Evolutionary conservation across 2,797 vertebrate genomes (phyloP).

Genomic region (Potorous gilbertii): DNA sequence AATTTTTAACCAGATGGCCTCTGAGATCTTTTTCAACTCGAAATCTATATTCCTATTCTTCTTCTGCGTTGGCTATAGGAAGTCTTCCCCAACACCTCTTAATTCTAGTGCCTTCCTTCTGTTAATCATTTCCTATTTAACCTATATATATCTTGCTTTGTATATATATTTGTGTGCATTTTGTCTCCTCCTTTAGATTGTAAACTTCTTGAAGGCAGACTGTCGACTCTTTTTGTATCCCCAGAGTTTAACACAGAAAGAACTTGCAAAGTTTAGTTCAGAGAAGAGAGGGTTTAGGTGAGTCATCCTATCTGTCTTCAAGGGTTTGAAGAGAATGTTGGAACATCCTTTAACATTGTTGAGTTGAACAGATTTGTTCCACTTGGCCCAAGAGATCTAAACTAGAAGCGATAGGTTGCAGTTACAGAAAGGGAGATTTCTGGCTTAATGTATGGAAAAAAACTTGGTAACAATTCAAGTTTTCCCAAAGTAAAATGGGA

Average conservation of each 20-base stretch:
- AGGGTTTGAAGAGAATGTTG: not conserved
- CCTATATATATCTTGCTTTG: not conserved
- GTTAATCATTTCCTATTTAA: not conserved
- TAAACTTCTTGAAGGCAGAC: not conserved
- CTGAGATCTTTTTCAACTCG: not conserved
- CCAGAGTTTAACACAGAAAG: not conserved
- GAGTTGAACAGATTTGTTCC: not conserved
- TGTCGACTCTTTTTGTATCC: not conserved
- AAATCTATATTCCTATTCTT: not conserved
- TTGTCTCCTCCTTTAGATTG: not conserved
- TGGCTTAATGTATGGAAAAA: not conserved
- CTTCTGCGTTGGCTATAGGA: not conserved
- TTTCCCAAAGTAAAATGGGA: not conserved
- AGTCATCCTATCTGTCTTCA: not conserved
- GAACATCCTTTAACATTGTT: not conserved
- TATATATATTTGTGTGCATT: not conserved
- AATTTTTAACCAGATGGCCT: not conserved
- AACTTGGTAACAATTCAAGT: not conserved
- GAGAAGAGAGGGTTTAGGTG: not conserved
- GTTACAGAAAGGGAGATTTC: not conserved
- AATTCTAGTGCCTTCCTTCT: not conserved
- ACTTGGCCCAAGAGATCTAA: not conserved
- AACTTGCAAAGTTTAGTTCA: not conserved
- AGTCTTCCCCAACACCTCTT: not conserved
- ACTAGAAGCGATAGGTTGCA: not conserved